Percentiles rank a stretch among this genome's conserved stretches.
phyloP scores from a whole-genome alignment of 2,888 invertebrate species.

The Philereme vetulata region DNA sequence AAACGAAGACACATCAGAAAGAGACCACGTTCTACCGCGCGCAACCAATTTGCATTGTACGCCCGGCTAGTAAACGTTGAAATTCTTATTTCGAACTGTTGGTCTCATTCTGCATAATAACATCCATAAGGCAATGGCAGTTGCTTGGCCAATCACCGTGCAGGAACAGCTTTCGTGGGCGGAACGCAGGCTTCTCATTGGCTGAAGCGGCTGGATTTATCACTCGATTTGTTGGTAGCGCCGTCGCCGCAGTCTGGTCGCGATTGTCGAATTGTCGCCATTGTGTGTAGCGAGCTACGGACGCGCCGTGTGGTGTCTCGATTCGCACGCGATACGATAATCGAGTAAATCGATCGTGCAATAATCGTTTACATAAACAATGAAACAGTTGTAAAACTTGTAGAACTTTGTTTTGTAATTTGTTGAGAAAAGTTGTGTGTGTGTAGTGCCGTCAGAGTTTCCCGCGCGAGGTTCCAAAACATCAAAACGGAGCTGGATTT shows the following conservation, averaged over 20 bases:
- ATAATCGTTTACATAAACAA: slow-evolving; percentile 55
- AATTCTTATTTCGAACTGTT: slow-evolving; percentile 80
- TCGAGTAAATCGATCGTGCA: slow-evolving; percentile 63
- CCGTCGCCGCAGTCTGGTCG: slow-evolving; percentile 77
- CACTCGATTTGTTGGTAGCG: slow-evolving; percentile 79
- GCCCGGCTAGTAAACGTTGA: slow-evolving; percentile 77
- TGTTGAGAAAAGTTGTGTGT: slow-evolving; percentile 38
- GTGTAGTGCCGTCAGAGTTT: slow-evolving; percentile 62
- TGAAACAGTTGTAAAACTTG: slow-evolving; percentile 48
- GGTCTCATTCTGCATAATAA: slow-evolving; percentile 82
- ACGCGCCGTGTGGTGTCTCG: slow-evolving; percentile 66
- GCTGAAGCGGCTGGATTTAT: slow-evolving; percentile 69
- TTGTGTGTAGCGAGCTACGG: slow-evolving; percentile 71
- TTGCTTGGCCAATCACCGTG: slow-evolving; percentile 78
- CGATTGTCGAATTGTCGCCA: slow-evolving; percentile 82
- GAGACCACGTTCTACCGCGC: slow-evolving; percentile 70
- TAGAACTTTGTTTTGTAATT: slow-evolving; percentile 40
- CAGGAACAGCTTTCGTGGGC: slow-evolving; percentile 74
- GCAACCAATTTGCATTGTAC: slow-evolving; percentile 81
- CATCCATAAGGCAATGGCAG: slow-evolving; percentile 82
- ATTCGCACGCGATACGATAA: slow-evolving; percentile 70
- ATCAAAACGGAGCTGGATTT: slow-evolving; percentile 89
- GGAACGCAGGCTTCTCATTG: slow-evolving; percentile 70
- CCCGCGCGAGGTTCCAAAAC: slow-evolving; percentile 63
- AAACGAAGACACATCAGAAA: slow-evolving; percentile 63